These are phyloP conservation scores for Craterocephalus amniculus DNA, from an alignment of 2,797 vertebrate species.

Conservation along the genomic window DNA sequence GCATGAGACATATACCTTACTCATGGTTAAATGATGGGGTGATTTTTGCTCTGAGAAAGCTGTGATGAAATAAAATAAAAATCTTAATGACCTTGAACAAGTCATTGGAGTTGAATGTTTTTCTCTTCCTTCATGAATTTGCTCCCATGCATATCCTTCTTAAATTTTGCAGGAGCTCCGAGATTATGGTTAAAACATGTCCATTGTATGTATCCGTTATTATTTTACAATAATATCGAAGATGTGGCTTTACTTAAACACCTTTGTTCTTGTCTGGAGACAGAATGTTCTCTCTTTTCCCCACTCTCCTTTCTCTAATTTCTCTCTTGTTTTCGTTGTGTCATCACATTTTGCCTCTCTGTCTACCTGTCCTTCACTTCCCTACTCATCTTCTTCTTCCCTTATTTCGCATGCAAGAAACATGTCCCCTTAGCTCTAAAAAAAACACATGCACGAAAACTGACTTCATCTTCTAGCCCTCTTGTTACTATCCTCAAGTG, in stretches of 20 bases:
- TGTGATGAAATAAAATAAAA: not conserved
- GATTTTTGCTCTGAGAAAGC: slow-evolving; percentile 26
- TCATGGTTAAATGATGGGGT: slow-evolving; percentile 11
- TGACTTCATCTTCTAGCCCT: slow-evolving; percentile 39
- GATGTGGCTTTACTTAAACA: slow-evolving; percentile 39
- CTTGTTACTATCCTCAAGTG: slow-evolving; percentile 40
- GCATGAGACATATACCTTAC: slow-evolving; percentile 19
- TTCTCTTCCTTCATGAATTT: slow-evolving; percentile 49
- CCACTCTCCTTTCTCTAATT: slow-evolving; percentile 36
- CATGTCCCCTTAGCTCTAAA: slow-evolving; percentile 31
- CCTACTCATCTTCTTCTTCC: slow-evolving; percentile 18
- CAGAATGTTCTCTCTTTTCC: slow-evolving; percentile 15
- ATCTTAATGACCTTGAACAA: slow-evolving; percentile 62
- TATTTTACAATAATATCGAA: slow-evolving; percentile 43
- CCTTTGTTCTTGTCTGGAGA: slow-evolving; percentile 26
- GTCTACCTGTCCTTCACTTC: slow-evolving; percentile 37
- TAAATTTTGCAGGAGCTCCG: slow-evolving; percentile 55
- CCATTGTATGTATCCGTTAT: slow-evolving; percentile 18
- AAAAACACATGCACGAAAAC: slow-evolving; percentile 40
- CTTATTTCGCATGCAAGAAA: slow-evolving; percentile 29
- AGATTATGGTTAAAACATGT: slow-evolving; percentile 46
- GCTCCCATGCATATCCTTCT: slow-evolving; percentile 49
- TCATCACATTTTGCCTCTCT: slow-evolving; percentile 51
- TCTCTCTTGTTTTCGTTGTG: slow-evolving; percentile 46
- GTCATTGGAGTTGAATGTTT: slow-evolving; percentile 54